Percentiles rank a stretch among this genome's conserved stretches.
These are phyloP conservation scores for Micronisus gabar DNA, from an alignment of 2,113 vertebrate genomes.

Conservation along the genomic window DNA sequence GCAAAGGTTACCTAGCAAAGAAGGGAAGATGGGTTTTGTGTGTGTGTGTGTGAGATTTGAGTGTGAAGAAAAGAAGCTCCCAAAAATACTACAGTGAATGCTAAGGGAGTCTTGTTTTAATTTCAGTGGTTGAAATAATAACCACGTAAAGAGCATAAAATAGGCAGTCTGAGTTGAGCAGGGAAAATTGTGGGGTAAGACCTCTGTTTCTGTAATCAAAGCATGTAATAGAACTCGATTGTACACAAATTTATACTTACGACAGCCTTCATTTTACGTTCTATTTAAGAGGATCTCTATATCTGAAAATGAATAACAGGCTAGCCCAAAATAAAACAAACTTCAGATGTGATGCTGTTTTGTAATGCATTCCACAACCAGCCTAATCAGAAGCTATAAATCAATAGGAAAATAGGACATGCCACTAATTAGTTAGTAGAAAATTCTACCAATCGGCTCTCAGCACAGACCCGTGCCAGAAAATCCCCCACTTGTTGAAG, in stretches of 20 bases:
- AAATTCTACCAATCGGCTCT: background rate
- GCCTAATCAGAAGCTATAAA: slow-evolving; percentile 4
- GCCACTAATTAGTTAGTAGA: slow-evolving; percentile 11
- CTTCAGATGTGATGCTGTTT: slow-evolving; percentile 11
- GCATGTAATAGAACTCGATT: slow-evolving; percentile 46
- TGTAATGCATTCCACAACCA: background rate
- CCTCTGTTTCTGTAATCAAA: slow-evolving; percentile 52
- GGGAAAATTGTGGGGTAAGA: slow-evolving; percentile 58
- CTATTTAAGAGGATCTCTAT: slow-evolving; percentile 45
- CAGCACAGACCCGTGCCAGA: background rate
- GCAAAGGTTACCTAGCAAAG: background rate
- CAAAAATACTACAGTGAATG: slow-evolving; percentile 13
- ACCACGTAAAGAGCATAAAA: slow-evolving; percentile 57
- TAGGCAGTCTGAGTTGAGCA: slow-evolving; percentile 49
- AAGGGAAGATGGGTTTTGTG: background rate
- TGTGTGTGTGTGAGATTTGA: background rate
- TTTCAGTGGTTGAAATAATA: slow-evolving; percentile 69
- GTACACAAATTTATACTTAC: slow-evolving; percentile 31
- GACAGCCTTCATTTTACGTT: slow-evolving; percentile 50
- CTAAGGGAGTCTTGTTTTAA: slow-evolving; percentile 47
- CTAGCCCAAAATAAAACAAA: background rate
- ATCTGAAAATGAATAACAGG: slow-evolving; percentile 24
- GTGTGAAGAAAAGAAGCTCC: background rate
- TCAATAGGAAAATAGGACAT: slow-evolving; percentile 9
- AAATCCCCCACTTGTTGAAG: slow-evolving; percentile 21